Base-by-base conservation (phyloP, 2,797 vertebrate species). In the Salmo trutta region DNA sequence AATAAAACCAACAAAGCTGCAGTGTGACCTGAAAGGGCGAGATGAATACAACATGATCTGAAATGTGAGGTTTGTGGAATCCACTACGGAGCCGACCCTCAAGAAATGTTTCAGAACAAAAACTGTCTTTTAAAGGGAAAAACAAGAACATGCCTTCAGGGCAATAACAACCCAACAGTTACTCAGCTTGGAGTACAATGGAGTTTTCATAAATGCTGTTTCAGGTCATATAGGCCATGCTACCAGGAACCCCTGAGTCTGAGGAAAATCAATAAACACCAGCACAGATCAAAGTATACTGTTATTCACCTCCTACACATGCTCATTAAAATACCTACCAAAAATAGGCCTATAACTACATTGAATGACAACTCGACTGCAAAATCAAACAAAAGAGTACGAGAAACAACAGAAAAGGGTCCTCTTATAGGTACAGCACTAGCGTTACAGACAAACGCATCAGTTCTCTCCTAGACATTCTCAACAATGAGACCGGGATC, bases 81-180 rank as follows among this genome's bases (percentile, higher is more conserved):
- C 86, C 91, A 64, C 91, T 73, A 80, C 0, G 82, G 90, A 56
- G 86, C 79, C 75, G 86, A 90, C 86, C 90, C 81, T 4, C 51
- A 74, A 79, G 83, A 90, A 86, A 71, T 86, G 88, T 80, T 91
- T 94, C 92, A 94, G 91, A 92, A 87, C 79, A 68, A 33, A 85
- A 91, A 92, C 89, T 84, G 82, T 81, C 81, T 88, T 86, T 88
- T 53, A 89, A 92, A 91, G 83, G 80, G 66, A 89, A 85, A 72
- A 88, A 81, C 52, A 59, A 87, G 84, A 88, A 90, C 86, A 89
- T 70, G 88, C 90, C 93, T 88, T 1, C 54, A 89, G 92, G 92
- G 69, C 77, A 81, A 1, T 24, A 71, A 51, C 78, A 82, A 79
- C 76, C 70, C 53, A 78, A 77, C 80, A 86, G 81, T 77, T 76